These are phyloP conservation scores for Squalus acanthias DNA, from an alignment of 2,797 vertebrate genomes.

Conservation along the genomic window DNA sequence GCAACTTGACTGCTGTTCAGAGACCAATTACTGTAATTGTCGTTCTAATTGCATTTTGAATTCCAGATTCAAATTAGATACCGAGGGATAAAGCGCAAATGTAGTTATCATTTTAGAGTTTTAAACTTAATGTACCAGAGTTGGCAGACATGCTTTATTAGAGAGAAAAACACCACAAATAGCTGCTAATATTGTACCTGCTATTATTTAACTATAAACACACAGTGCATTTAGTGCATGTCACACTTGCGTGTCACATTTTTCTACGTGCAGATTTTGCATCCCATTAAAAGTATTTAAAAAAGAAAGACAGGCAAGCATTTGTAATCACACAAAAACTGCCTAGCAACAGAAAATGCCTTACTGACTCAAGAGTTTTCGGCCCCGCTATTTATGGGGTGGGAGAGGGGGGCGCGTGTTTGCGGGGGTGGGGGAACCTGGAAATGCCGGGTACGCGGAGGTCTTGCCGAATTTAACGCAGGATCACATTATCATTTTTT, in stretches of 20 bases:
- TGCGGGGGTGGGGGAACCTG: not conserved
- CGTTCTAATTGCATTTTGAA: conserved; percentile 31
- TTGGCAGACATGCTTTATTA: not conserved
- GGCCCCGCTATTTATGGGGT: not conserved
- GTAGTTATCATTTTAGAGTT: conserved; percentile 18
- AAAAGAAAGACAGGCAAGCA: not conserved
- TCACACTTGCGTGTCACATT: not conserved
- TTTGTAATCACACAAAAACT: not conserved
- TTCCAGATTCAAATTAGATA: conserved; percentile 14
- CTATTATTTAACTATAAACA: not conserved
- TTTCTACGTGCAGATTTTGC: not conserved
- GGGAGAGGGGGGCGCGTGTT: not conserved
- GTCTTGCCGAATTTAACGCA: too few species aligned
- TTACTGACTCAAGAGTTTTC: not conserved
- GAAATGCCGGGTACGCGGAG: not conserved
- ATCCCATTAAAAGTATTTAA: not conserved
- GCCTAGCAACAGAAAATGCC: not conserved
- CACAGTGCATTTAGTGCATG: not conserved
- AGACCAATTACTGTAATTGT: conserved; percentile 35
- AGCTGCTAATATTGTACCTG: not conserved
- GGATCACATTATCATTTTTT: not conserved
- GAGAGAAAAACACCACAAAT: not conserved
- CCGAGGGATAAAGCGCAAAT: not conserved
- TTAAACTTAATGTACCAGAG: not conserved
- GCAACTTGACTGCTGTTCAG: conserved; percentile 23